Base-by-base conservation (phyloP, 2,888 invertebrate genomes). In the Acronicta psi region DNA sequence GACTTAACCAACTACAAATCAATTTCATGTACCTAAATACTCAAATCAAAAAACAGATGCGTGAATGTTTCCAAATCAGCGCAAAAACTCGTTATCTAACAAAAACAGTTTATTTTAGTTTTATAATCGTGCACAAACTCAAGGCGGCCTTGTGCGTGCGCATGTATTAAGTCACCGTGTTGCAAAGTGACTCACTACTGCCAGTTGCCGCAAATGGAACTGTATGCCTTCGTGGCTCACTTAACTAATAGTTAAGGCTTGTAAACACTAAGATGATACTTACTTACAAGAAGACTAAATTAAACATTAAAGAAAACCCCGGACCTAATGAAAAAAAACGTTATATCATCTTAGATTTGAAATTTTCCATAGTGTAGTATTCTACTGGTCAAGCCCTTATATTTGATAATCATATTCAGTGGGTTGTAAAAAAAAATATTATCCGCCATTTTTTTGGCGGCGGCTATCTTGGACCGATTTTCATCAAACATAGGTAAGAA, bases 81-180 rank as follows among this genome's bases (percentile, higher is more conserved):
- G 47, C 60, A 71, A 76, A 76, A 76, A 76, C 49, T 59, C 5
- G 58, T 61, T 51, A 59, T 59, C 54, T 53, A 46, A 60, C 61
- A 79, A 79, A 78, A 78, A 78, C 72, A 61, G 59, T 75, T 59
- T 56, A 63, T 66, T 69, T 73, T 65, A 57, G 50, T 69, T 55
- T 34, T 59, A 62, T 50, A 62, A 65, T 54, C 66, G 68, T 58
- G 71, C 59, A 65, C 70, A 59, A 34, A 60, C 60, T 60, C 62
- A 37, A 58, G 69, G 37, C 69, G 77, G 47, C 73, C 75, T 77
- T 76, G 76, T 61, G 36, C 29, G 58, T 34, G 40, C 36, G 55
- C 37, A 23, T 59, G 61, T 71, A 75, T 86, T 85, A 84, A 81
- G 84, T 86, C 84, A 85, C 79, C 68, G 63, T 52, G 68, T 72